Evolutionary conservation across 1,140 invertebrate species (phyloP).

Genomic region (Geopemphigus sp.): DNA sequence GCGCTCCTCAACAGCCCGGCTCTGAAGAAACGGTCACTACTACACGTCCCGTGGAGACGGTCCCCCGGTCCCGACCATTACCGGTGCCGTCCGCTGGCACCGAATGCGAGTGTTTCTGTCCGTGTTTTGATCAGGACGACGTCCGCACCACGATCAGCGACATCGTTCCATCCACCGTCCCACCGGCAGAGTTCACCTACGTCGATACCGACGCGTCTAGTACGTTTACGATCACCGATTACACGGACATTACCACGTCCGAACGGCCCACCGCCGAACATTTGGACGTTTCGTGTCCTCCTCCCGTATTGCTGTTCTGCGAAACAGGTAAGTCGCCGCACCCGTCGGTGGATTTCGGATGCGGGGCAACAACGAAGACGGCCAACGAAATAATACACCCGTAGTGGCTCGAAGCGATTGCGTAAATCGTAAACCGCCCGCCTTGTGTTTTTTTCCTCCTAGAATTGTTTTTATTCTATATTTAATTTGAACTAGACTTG

Average conservation of each 20-base stretch:
- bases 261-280: background rate
- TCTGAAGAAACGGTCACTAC: background rate
- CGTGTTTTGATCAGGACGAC: constrained; percentile 58
- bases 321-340: background rate
- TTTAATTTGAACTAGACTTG: too few species aligned
- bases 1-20: background rate
- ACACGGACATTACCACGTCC: background rate
- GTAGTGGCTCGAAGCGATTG: background rate
- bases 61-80: constrained; percentile 54
- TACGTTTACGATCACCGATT: background rate
- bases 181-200: too few species aligned
- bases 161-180: background rate
- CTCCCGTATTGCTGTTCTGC: constrained; percentile 31
- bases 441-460: background rate
- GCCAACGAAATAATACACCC: background rate
- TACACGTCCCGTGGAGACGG: constrained; percentile 52
- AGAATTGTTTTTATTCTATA: background rate
- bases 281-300: constrained; percentile 11
- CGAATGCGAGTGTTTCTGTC: constrained; percentile 74
- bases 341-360: too few species aligned
- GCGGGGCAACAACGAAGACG: background rate
- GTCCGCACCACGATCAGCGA: background rate
- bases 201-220: background rate
- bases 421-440: background rate
- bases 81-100: constrained; percentile 59